Evolutionary conservation across 2,113 vertebrate species (phyloP), one percentile per base, ranked within the genome.

Genomic region (Ondatra zibethicus): DNA sequence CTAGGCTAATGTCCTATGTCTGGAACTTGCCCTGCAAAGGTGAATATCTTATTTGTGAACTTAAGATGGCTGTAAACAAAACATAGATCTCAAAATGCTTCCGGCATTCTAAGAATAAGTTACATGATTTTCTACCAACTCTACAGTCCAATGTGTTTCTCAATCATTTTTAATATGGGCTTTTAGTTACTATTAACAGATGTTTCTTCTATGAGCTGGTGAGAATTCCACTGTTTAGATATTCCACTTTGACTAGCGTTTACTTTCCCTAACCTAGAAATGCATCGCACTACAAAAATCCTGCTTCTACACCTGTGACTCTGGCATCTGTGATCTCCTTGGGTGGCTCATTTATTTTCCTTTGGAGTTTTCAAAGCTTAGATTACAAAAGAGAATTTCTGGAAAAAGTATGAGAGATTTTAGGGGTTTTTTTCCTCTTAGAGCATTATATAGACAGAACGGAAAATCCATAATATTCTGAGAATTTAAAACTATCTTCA

Each of bases 281-380:
- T 52, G 27, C 72, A 78, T 93, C 77, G 75, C 33, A 82, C 39
- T 39, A 25, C 61, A 81, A n/a, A 93, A 68, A 78, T 63, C 88
- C 52, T 95, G 90, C 80, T 96, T 96, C 95, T 84, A 63, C 95
- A 94, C 92, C 96, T 97, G 96, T 87, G 65, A 80, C 27, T 87
- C 81, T 16, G 33, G 81, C 27, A 70, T 95, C 92, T 94, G 61
- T 93, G 94, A 95, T 97, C 96, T 97, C 47, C 92, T 87, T 97
- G 97, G 90, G 97, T 97, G 97, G 97, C 23, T 95, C 19, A 9
- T 47, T 77, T 65, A 25, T 88, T 91, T 50, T 21, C 72, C 70
- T 39, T 55, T 55, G 63, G 29, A 52, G 27, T 82, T 93, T 89
- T 75, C 82, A 95, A 97, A 92, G 52, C 80, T 93, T 42, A 77